Percentiles rank a stretch among this genome's conserved stretches.
phyloP scores from a whole-genome alignment of 2,797 vertebrate species.

The Halcyon smyrnensis region DNA sequence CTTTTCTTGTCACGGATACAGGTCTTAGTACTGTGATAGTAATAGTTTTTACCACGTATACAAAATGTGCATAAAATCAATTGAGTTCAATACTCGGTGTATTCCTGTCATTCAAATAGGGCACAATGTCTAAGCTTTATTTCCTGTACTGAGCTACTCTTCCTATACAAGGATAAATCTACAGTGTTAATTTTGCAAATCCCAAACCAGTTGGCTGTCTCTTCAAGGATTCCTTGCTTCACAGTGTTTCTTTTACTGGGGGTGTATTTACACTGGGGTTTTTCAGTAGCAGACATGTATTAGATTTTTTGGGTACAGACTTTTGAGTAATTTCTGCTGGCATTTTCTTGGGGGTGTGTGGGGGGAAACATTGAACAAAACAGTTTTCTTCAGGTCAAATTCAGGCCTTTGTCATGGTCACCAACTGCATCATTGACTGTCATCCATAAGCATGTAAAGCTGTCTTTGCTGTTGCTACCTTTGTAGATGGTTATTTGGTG shows the following conservation, averaged over 20 bases:
- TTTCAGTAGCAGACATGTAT: neutral
- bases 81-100: neutral
- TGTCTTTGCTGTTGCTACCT: neutral
- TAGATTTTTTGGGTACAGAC: neutral
- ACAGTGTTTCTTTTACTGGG: neutral
- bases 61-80: neutral
- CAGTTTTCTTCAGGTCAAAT: neutral
- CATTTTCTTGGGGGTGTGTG: neutral
- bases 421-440: neutral
- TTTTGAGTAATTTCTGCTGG: neutral
- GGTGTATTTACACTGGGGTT: neutral
- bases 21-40: neutral
- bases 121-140: neutral
- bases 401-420: neutral
- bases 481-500: neutral
- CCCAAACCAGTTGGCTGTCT: neutral
- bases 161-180: neutral
- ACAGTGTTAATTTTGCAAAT: neutral
- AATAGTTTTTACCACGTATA: neutral
- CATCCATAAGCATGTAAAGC: neutral
- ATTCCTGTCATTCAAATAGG: neutral
- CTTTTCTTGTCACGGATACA: neutral
- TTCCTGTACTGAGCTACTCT: neutral
- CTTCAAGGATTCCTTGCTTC: neutral
- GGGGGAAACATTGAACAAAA: neutral